Base-by-base conservation (phyloP, 2,888 invertebrate genomes). In the Electrophaes corylata region DNA sequence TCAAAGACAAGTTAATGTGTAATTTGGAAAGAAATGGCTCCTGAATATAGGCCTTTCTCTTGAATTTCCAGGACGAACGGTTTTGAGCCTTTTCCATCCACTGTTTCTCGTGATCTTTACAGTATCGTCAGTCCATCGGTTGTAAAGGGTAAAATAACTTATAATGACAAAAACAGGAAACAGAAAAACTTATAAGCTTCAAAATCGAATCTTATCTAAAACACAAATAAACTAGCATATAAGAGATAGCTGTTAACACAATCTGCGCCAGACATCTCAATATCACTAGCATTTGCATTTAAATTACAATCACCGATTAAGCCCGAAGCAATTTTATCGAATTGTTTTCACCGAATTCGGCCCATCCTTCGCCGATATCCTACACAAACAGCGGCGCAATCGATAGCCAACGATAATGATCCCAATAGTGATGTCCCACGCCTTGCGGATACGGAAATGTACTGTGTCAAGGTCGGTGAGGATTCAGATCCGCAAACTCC, bases 281-380 rank as follows among this genome's bases (percentile, higher is more conserved):
- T 47, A 55, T 43, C 47, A 55, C 50, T 51, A 50, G 43, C 29
- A 60, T 60, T 59, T 51, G 51, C 59, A 60, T 60, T 51, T 60
- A 55, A 47, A 60, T 55, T 29, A 54, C 44, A 46, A 55, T 33
- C 29, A 10, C 51, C 51, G 55, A 55, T 59, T 54, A 54, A 37
- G 50, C 20, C 43, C 14, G 29, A 47, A 55, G 55, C 59, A 39
- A 37, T 59, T 54, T 18, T 29, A 53, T 59, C 33, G 49, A 54
- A 58, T 58, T 58, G 45, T 49, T 53, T 58, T 48, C 44, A 44
- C 19, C 44, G 44, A 53, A 59, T 59, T 59, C 41, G 41, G 59
- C 11, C 41, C 47, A 55, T 60, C 51, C 54, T 47, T 43, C 39
- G 29, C 12, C 23, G 23, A 19, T 47, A 41, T 49, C 53, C 58